Conservation (phyloP, 2,888 invertebrate species). For the Mesodorylaimus sp. region DNA sequence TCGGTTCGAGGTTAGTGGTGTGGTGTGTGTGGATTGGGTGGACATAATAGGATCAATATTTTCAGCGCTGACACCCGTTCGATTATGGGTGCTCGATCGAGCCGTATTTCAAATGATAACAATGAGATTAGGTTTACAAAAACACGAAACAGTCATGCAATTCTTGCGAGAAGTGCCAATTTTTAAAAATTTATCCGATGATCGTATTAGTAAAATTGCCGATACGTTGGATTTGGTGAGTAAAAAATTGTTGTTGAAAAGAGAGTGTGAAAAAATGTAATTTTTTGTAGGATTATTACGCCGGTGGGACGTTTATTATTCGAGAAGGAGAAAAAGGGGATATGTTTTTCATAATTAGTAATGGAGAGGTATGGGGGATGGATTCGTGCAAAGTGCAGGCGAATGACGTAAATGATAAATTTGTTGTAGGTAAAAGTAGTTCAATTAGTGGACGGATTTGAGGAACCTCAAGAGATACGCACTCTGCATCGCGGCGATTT, state of each 20-base stretch:
- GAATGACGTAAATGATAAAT: too few relatives aligned
- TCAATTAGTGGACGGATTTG: slow-evolving; percentile 30
- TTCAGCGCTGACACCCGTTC: slow-evolving; percentile 54
- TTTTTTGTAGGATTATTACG: slow-evolving; percentile 51
- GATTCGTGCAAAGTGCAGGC: too few relatives aligned
- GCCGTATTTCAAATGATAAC: slow-evolving; percentile 72
- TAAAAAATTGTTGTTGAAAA: too few relatives aligned
- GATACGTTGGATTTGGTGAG: slow-evolving; percentile 65
- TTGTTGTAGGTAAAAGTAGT: slow-evolving; percentile 30
- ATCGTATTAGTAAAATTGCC: slow-evolving; percentile 46
- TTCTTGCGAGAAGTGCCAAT: slow-evolving; percentile 44
- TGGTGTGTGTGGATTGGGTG: too few relatives aligned
- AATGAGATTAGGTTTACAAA: slow-evolving; percentile 62
- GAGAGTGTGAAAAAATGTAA: too few relatives aligned
- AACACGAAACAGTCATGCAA: slow-evolving; percentile 62
- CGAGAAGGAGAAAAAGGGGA: slow-evolving; percentile 68
- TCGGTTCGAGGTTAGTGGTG: slow-evolving; percentile 46
- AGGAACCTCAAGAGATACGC: slow-evolving; percentile 48
- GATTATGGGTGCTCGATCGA: slow-evolving; percentile 72
- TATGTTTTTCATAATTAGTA: slow-evolving; percentile 73
- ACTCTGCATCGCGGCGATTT: slow-evolving; percentile 56
- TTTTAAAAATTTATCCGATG: slow-evolving; percentile 25
- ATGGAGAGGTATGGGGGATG: slow-evolving; percentile 51
- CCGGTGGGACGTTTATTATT: slow-evolving; percentile 56
- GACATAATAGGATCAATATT: too few relatives aligned